Base-by-base conservation (phyloP, 2,113 vertebrate species). In the Tringa solitaria region DNA sequence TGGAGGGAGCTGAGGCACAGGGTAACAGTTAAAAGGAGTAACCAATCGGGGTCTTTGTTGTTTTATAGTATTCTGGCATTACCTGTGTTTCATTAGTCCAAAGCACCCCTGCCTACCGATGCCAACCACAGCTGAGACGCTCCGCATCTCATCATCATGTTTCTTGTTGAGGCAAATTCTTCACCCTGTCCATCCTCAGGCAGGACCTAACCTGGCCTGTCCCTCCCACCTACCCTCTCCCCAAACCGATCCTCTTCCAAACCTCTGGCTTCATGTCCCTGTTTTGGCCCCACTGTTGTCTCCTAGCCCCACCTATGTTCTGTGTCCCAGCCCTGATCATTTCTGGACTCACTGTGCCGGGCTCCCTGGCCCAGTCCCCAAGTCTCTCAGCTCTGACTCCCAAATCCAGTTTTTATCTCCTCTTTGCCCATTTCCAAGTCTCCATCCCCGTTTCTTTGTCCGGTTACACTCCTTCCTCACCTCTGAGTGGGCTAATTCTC, bases 331-430 rank as follows among this genome's bases (percentile, higher is more conserved):
- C 8, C n/a, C 69, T 21, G 17, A 24, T 14, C 5, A 28, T 50
- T 90, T 48, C 77, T 79, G 30, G 14, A 65, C 27, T 70, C 60
- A n/a, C 4, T 1, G 1, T 0, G 0, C 14, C 50, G 28, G 35
- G 28, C 0, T 67, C 26, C 26, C 57, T 69, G 30, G 26, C 8
- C 27, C 24, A 60, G 18, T 64, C 6, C 6, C 33, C 12, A 23
- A 10, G 11, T 72, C 19, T 84, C 81, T 53, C 54, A n/a, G 28
- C 27, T 87, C 33, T 74, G 22, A 33, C 18, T 79, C 67, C 21
- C 60, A 65, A 59, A 59, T 5, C 17, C 23, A n/a, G 12, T 33
- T 59, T 37, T 16, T 78, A 21, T 11, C 45, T 39, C 65, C 15
- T 56, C 24, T 90, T 53, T 59, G 37, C 17, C 30, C 30, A 6